Conservation (phyloP, 2,113 vertebrate species). For the Cyanocitta stelleri region DNA sequence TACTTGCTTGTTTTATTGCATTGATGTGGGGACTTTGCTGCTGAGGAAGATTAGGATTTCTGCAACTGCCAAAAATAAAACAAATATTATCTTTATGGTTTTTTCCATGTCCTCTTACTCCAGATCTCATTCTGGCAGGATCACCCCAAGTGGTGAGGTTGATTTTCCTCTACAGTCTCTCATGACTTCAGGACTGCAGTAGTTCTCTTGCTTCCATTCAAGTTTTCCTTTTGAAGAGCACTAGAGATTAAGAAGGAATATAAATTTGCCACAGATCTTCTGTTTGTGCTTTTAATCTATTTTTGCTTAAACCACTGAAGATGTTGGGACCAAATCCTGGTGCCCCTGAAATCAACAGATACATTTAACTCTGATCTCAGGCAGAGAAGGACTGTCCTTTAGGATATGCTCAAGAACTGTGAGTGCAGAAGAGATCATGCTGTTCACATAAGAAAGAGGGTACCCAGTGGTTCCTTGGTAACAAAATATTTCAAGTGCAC, state of each 20-base stretch:
- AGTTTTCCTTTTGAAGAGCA: neutral
- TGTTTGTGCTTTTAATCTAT: neutral
- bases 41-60: neutral
- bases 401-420: neutral
- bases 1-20: neutral
- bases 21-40: neutral
- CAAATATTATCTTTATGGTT: neutral
- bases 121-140: neutral
- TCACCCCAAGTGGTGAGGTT: neutral
- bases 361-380: neutral
- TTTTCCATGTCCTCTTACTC: neutral
- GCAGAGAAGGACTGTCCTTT: neutral
- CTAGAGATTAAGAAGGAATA: neutral
- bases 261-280: neutral
- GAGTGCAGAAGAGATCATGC: neutral
- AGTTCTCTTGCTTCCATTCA: neutral
- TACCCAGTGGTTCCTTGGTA: slow-evolving; percentile 10
- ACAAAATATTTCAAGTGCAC: slow-evolving; percentile 49
- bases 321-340: neutral
- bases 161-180: neutral
- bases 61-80: neutral
- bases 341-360: neutral
- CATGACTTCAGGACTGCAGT: neutral
- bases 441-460: neutral
- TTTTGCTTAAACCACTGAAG: neutral